Percentiles rank a stretch among this genome's conserved stretches.
Evolutionary conservation across 1,140 invertebrate species (phyloP).

Genomic region (Globodera rostochiensis): DNA sequence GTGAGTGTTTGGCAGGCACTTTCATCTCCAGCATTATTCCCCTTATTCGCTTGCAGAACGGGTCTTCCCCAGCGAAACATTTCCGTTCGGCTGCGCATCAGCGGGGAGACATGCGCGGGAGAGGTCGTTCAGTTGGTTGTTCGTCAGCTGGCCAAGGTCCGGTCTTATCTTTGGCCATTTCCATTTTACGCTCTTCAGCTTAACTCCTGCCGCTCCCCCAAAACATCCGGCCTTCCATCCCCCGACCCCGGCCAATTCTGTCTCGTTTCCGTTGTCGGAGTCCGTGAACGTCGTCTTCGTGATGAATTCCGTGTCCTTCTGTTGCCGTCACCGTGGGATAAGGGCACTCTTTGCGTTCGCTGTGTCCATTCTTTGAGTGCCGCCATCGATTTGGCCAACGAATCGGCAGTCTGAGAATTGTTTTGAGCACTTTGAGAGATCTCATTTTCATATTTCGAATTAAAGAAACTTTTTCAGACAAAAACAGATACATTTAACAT

Average conservation of each 20-base stretch:
- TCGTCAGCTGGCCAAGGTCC: slow-evolving; percentile 82
- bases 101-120: slow-evolving; percentile 81
- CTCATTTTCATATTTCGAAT: neutral
- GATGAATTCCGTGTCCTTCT: slow-evolving; percentile 89
- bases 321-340: slow-evolving; percentile 90
- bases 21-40: neutral
- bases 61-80: slow-evolving; percentile 73
- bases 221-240: neutral
- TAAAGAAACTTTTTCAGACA: too few relatives aligned
- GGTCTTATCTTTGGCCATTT: neutral
- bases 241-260: slow-evolving; percentile 77
- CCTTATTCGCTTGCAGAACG: slow-evolving; percentile 70
- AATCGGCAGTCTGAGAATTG: neutral
- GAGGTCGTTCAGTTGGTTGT: slow-evolving; percentile 94
- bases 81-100: slow-evolving; percentile 83
- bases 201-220: neutral
- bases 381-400: slow-evolving; percentile 30
- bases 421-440: neutral
- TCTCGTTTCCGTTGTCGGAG: slow-evolving; percentile 88
- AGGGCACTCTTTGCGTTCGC: slow-evolving; percentile 84
- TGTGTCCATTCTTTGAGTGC: slow-evolving; percentile 34
- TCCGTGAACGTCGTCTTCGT: slow-evolving; percentile 82
- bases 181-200: neutral
- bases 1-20: slow-evolving; percentile 74
- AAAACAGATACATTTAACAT: too few relatives aligned